Conservation (phyloP, 1,140 invertebrate species). For the Drosophila baimaii region DNA sequence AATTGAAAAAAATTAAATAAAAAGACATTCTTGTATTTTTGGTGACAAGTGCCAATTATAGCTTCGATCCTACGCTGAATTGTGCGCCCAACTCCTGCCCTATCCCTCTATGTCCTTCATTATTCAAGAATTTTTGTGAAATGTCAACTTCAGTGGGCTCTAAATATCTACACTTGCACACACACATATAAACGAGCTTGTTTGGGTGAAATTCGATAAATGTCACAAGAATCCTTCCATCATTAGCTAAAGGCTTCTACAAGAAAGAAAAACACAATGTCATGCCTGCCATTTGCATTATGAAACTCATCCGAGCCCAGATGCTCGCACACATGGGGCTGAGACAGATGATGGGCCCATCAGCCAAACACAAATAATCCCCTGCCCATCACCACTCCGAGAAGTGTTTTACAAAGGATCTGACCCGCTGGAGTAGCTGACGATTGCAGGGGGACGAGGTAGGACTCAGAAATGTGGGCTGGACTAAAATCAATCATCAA, state of each 20-base stretch:
- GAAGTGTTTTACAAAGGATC: conserved; percentile 41
- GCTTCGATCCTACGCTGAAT: neutral
- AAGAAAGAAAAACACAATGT: conserved; percentile 73
- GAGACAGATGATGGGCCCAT: conserved; percentile 60
- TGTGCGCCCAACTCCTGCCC: neutral
- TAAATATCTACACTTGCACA: conserved; percentile 51
- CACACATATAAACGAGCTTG: no score
- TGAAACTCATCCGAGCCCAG: conserved; percentile 20
- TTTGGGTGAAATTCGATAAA: conserved; percentile 24
- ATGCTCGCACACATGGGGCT: conserved; percentile 27
- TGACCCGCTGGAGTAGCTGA: conserved; percentile 3
- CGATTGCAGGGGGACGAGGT: neutral
- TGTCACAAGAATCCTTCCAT: conserved; percentile 68
- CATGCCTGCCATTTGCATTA: conserved; percentile 73
- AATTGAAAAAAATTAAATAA: neutral
- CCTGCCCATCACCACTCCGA: neutral
- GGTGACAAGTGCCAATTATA: neutral
- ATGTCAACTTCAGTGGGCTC: conserved; percentile 31
- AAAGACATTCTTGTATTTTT: neutral
- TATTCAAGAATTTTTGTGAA: conserved; percentile 18
- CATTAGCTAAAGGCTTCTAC: conserved; percentile 78
- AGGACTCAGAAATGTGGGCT: conserved; percentile 42
- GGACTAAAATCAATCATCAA: conserved; percentile 75
- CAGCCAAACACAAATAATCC: conserved; percentile 41
- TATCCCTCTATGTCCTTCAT: conserved; percentile 1